These are phyloP conservation scores for Drosophila repleta DNA, from an alignment of 1,140 invertebrate species.

Conservation along the genomic window DNA sequence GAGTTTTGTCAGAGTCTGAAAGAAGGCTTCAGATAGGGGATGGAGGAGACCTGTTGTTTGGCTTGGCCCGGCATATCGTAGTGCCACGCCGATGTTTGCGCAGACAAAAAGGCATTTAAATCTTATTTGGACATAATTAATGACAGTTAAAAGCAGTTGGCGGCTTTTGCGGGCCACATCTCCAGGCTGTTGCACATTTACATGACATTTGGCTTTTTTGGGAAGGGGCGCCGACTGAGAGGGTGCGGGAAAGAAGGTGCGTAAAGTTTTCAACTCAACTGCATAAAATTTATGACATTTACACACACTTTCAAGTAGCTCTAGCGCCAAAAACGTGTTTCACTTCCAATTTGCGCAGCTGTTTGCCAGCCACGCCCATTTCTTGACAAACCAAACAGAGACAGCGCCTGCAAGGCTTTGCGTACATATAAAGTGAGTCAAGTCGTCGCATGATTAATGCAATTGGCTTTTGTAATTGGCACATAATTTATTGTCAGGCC, in stretches of 20 bases:
- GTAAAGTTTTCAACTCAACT: conserved; percentile 60
- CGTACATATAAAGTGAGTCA: conserved; percentile 58
- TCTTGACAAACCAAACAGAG: conserved; percentile 75
- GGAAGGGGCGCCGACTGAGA: background rate
- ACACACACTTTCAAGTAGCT: conserved; percentile 62
- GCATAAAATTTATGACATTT: conserved; percentile 80
- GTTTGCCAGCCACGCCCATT: conserved; percentile 68
- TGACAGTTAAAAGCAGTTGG: conserved; percentile 82
- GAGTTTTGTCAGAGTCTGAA: background rate
- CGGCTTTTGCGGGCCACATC: conserved; percentile 62
- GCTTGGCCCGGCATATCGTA: conserved; percentile 34
- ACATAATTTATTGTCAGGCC: conserved; percentile 75
- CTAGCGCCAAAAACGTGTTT: conserved; percentile 64
- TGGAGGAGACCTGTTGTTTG: conserved; percentile 7
- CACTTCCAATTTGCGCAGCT: conserved; percentile 56
- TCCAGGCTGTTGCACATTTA: conserved; percentile 79
- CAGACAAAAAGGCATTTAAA: conserved; percentile 82
- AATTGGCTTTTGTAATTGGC: conserved; percentile 80
- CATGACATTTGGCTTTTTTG: conserved; percentile 63
- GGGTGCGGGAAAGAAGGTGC: background rate
- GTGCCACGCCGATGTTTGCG: conserved; percentile 57
- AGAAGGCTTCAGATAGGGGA: background rate
- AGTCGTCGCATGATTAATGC: conserved; percentile 79
- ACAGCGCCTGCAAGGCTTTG: conserved; percentile 49
- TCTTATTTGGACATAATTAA: conserved; percentile 83